phyloP scores from a whole-genome alignment of 2,888 invertebrate species.

The Theretra japonica region DNA sequence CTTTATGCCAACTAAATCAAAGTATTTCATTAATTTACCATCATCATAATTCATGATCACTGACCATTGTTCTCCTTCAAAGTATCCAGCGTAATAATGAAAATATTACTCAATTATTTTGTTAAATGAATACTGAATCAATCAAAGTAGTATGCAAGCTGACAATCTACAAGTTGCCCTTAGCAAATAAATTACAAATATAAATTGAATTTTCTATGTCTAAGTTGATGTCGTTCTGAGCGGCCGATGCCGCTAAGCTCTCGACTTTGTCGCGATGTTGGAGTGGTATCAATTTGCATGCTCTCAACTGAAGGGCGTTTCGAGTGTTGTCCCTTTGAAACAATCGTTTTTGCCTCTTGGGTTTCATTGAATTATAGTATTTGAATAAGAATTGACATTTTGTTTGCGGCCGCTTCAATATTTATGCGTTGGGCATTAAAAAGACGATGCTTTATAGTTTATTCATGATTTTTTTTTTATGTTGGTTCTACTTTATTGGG shows the following conservation, averaged over 20 bases:
- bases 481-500: neutral
- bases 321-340: slow-evolving; percentile 74
- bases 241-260: slow-evolving; percentile 39
- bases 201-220: slow-evolving; percentile 15
- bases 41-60: too few species aligned
- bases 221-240: slow-evolving; percentile 14
- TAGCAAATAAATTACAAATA: neutral
- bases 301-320: slow-evolving; percentile 63
- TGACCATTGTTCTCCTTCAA: too few species aligned
- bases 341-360: slow-evolving; percentile 68
- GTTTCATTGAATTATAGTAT: slow-evolving; percentile 36
- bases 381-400: slow-evolving; percentile 36
- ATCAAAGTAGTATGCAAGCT: too few species aligned
- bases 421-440: slow-evolving; percentile 2
- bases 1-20: too few species aligned
- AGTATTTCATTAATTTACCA: too few species aligned
- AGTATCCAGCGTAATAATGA: too few species aligned
- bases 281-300: slow-evolving; percentile 79
- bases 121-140: too few species aligned
- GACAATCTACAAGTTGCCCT: neutral
- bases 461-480: neutral
- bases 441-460: neutral
- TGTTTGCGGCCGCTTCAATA: slow-evolving; percentile 16
- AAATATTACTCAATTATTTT: too few species aligned
- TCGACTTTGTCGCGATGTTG: slow-evolving; percentile 61